These are phyloP conservation scores for Mesopsocus fuscifrons DNA, from an alignment of 2,888 invertebrate species.

Conservation along the genomic window DNA sequence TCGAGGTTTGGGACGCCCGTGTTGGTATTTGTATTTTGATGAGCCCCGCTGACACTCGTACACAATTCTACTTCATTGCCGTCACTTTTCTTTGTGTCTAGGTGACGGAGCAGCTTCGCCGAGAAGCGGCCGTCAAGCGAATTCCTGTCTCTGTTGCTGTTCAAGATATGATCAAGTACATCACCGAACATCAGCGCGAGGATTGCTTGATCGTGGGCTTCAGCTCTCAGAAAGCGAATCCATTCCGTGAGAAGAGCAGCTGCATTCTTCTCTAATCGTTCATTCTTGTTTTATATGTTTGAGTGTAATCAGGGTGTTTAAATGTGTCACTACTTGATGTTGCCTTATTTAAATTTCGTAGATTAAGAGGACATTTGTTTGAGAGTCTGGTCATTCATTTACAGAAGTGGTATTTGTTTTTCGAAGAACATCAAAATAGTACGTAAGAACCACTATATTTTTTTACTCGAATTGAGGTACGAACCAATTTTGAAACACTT, in stretches of 20 bases:
- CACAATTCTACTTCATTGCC: too few relatives aligned
- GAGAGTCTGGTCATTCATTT: too few relatives aligned
- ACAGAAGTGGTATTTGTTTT: too few relatives aligned
- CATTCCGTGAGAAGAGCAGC: slow-evolving; percentile 84
- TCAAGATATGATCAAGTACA: slow-evolving; percentile 77
- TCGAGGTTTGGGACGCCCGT: too few relatives aligned
- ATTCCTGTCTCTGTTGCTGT: slow-evolving; percentile 77
- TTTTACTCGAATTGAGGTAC: background rate
- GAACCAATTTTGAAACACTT: too few relatives aligned
- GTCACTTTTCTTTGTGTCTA: too few relatives aligned
- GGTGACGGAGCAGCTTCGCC: slow-evolving; percentile 82
- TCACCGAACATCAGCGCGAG: slow-evolving; percentile 78
- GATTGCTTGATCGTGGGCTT: slow-evolving; percentile 88
- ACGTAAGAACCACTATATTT: background rate
- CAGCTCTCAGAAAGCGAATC: slow-evolving; percentile 85
- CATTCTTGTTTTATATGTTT: background rate
- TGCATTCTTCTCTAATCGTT: slow-evolving; percentile 56
- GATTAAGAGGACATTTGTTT: too few relatives aligned
- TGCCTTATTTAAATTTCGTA: slow-evolving; percentile 6
- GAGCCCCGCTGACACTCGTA: too few relatives aligned
- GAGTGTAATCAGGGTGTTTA: background rate
- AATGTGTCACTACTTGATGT: slow-evolving; percentile 2
- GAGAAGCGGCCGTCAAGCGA: slow-evolving; percentile 75
- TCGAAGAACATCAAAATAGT: background rate
- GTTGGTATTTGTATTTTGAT: too few relatives aligned